phyloP scores from a whole-genome alignment of 2,113 vertebrate genomes.

The Passer montanus region DNA sequence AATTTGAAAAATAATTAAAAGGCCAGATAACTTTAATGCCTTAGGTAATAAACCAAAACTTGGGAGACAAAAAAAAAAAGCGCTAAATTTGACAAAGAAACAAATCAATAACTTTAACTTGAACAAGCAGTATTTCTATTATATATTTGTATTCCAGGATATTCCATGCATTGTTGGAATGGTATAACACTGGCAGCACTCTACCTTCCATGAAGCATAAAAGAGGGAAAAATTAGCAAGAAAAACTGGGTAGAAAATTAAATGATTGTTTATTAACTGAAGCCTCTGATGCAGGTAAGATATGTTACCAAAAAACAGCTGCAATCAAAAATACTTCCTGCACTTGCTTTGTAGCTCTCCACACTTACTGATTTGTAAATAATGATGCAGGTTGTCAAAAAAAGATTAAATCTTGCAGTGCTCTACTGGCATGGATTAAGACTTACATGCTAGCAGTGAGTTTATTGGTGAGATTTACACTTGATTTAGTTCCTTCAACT shows the following conservation, averaged over 20 bases:
- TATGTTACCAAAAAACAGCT: not conserved
- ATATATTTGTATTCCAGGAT: not conserved
- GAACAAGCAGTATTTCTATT: not conserved
- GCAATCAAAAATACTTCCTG: not conserved
- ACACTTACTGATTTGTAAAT: slow-evolving; percentile 19
- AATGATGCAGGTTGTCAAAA: not conserved
- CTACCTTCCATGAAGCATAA: not conserved
- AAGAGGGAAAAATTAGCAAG: not conserved
- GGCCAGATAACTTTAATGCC: not conserved
- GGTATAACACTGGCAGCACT: not conserved
- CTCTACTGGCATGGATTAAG: not conserved
- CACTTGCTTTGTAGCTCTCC: not conserved
- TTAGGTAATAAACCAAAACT: not conserved
- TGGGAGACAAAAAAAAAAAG: not conserved
- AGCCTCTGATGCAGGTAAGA: not conserved
- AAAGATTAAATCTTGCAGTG: not conserved
- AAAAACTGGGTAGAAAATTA: not conserved
- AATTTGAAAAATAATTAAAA: not conserved
- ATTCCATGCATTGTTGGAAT: not conserved
- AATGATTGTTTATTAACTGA: not conserved
- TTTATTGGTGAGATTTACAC: slow-evolving; percentile 10
- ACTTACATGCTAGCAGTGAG: not conserved
- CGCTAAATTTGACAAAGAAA: not conserved
- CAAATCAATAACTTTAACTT: not conserved
- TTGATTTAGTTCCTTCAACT: not conserved